Percentiles rank a stretch among this genome's conserved stretches.
Conservation (phyloP, 2,888 invertebrate species). For the Diadegma fenestrale region DNA sequence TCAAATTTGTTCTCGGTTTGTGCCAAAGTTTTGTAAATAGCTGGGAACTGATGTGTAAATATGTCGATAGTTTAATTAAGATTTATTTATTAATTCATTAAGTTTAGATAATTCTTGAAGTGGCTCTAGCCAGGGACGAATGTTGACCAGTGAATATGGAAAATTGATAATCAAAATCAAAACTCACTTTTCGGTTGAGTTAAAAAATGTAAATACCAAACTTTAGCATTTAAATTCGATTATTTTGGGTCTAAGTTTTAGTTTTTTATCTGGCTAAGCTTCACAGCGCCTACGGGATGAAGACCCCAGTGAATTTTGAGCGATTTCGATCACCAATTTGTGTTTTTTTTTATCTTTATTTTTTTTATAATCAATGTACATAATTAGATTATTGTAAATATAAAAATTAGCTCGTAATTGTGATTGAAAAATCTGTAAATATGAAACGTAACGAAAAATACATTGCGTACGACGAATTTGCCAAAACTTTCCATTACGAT, state of each 20-base stretch:
- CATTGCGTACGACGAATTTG: neutral
- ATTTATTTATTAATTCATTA: constrained; percentile 42
- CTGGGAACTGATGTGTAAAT: constrained; percentile 49
- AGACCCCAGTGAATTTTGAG: constrained; percentile 68
- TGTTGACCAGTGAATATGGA: constrained; percentile 71
- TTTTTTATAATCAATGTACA: constrained; percentile 45
- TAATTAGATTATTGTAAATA: constrained; percentile 65
- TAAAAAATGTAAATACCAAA: neutral
- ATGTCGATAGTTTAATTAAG: constrained; percentile 54
- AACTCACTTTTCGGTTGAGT: neutral
- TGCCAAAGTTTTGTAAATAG: constrained; percentile 70
- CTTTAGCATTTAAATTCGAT: neutral
- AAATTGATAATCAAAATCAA: constrained; percentile 1
- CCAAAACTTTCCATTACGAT: constrained; percentile 46
- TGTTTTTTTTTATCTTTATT: constrained; percentile 17
- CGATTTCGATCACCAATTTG: neutral
- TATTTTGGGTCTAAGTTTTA: constrained; percentile 32
- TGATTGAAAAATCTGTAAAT: constrained; percentile 42
- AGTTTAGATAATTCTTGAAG: constrained; percentile 22
- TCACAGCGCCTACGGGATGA: constrained; percentile 68
- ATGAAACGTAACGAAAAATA: constrained; percentile 18
- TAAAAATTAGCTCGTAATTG: neutral
- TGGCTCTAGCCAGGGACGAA: constrained; percentile 71
- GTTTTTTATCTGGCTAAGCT: constrained; percentile 61
- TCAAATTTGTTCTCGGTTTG: constrained; percentile 16